phyloP scores from a whole-genome alignment of 2,888 invertebrate genomes.

The Himalopsyche japonica region DNA sequence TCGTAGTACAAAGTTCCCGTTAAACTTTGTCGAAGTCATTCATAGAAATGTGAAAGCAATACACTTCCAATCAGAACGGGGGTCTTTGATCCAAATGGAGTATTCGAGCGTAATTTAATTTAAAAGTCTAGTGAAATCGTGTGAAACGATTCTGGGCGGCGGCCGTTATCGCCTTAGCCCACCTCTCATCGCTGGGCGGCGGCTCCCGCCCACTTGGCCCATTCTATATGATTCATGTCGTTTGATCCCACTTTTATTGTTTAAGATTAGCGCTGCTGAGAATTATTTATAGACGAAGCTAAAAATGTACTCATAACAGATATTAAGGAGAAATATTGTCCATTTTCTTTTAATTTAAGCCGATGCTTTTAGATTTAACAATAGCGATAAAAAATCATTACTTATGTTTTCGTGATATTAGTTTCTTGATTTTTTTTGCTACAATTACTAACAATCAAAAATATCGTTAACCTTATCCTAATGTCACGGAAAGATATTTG shows the following conservation, averaged over 20 bases:
- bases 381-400: too few species aligned
- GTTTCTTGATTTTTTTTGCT: too few species aligned
- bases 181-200: not conserved
- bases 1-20: not conserved
- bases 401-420: not conserved
- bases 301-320: not conserved
- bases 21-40: not conserved
- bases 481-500: too few species aligned
- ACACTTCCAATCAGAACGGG: conserved; percentile 6
- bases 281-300: not conserved
- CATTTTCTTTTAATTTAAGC: not conserved
- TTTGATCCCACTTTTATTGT: not conserved
- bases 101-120: conserved; percentile 15
- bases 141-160: conserved; percentile 12
- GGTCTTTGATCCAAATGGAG: conserved; percentile 9
- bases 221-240: not conserved
- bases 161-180: not conserved
- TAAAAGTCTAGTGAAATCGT: conserved; percentile 14
- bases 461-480: too few species aligned
- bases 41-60: conserved; percentile 15
- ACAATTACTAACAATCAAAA: too few species aligned
- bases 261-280: not conserved
- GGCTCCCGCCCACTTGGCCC: not conserved
- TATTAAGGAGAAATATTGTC: not conserved
- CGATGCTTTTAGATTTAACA: not conserved